Evolutionary conservation across 2,113 vertebrate genomes (phyloP), one percentile per base, ranked within the genome.

Genomic region (Psittacara wagleri): DNA sequence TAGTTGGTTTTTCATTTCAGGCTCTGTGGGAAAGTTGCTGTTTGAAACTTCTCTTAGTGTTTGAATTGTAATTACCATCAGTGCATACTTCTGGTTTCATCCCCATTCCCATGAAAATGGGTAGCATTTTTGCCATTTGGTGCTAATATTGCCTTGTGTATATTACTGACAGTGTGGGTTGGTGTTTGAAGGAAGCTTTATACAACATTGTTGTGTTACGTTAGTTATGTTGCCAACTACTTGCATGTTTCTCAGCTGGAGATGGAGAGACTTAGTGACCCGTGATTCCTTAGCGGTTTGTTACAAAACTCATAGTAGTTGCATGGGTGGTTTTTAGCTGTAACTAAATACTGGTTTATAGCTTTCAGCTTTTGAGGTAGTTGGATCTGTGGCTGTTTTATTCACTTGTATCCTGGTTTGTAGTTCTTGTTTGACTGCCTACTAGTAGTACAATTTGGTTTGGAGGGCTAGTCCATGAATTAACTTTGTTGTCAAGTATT

Each of bases 1-100:
- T 83, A 88, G 76, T 93, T 90, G 88, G 8, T 23, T 92, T 95
- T 93, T 86, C 62, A 52, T 25, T 84, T 91, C 66, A 84, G 39
- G 22, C 83, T 94, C 90, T 96, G 95, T 97, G 96, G 94, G 96
- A 97, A 96, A 96, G 89, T 74, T 92, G 72, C 80, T 91, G 28
- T 97, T 97, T 95, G 75, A 72, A 90, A 78, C 33, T 75, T 93
- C 83, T 64, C 37, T 69, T n/a, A 59, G 79, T 92, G 54, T 61
- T 74, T 76, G 79, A 72, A 79, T 86, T 94, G 76, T 94, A 96
- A 96, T 96, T 96, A 94, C 76, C 48, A 12, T 14, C 3, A 8
- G 76, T 73, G 54, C 82, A 33, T 76, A n/a, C 48, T 77, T 90
- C 49, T 88, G 64, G 48, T 91, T 55, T 83, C 68, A 68, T 67